Evolutionary conservation across 1,140 invertebrate species (phyloP).

Genomic region (Mamestra configurata): DNA sequence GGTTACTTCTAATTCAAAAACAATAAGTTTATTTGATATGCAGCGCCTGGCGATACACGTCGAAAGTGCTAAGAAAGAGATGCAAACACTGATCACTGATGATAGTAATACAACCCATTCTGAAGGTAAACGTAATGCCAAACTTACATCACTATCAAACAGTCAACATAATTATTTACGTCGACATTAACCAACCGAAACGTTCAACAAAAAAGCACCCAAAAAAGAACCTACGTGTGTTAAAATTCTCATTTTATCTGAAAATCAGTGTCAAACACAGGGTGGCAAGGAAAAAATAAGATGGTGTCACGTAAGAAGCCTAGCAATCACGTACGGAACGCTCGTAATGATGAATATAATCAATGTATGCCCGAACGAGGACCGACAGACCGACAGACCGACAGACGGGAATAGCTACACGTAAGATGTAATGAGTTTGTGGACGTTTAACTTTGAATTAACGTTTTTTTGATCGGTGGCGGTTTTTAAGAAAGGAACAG

Average conservation of each 20-base stretch:
- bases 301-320: constrained; percentile 33
- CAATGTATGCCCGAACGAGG: constrained; percentile 28
- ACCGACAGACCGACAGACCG: constrained; percentile 30
- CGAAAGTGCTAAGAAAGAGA: background rate
- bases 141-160: background rate
- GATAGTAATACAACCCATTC: background rate
- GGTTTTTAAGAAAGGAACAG: background rate
- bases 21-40: constrained; percentile 1
- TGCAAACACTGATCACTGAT: background rate
- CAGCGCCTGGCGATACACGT: background rate
- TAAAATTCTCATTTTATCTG: constrained; percentile 5
- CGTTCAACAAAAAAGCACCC: background rate
- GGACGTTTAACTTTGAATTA: constrained; percentile 31
- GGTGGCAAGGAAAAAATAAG: constrained; percentile 35
- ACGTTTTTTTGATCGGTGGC: background rate
- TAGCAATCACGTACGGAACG: constrained; percentile 33
- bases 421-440: constrained; percentile 43
- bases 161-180: background rate
- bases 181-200: background rate
- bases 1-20: constrained; percentile 22
- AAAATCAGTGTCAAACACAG: constrained; percentile 13
- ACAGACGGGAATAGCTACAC: constrained; percentile 32
- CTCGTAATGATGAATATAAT: constrained; percentile 46
- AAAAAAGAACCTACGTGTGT: background rate
- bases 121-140: background rate